Conservation (phyloP, 2,888 invertebrate species). For the Drosophila pseudotakahashii region DNA sequence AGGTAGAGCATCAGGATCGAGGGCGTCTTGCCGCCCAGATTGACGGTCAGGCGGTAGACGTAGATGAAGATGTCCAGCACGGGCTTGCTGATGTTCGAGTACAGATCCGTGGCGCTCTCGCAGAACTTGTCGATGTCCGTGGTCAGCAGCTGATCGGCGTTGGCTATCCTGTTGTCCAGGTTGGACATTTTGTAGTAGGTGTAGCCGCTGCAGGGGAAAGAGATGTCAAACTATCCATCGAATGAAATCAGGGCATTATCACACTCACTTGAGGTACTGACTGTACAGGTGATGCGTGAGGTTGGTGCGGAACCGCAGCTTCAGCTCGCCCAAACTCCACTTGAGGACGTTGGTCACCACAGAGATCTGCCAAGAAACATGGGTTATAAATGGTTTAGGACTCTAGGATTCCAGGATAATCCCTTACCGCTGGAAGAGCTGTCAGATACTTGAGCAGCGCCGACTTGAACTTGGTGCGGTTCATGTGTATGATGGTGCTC, state of each 20-base stretch:
- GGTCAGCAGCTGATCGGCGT: constrained; percentile 97
- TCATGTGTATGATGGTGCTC: constrained; percentile 96
- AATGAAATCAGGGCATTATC: not conserved
- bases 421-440: constrained; percentile 94
- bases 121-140: constrained; percentile 99
- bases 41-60: constrained; percentile 93
- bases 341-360: constrained; percentile 96
- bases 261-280: constrained; percentile 94
- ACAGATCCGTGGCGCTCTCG: constrained; percentile 96
- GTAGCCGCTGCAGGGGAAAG: constrained; percentile 86
- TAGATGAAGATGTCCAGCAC: constrained; percentile 97
- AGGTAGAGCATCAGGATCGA: constrained; percentile 94
- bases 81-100: constrained; percentile 98
- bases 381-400: no score
- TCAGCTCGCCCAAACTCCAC: constrained; percentile 97
- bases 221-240: not conserved
- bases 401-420: not conserved
- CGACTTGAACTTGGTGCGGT: constrained; percentile 90
- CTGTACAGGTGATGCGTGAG: constrained; percentile 94
- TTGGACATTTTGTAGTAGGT: constrained; percentile 99
- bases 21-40: constrained; percentile 95
- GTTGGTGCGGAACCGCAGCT: constrained; percentile 94
- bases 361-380: constrained; percentile 88
- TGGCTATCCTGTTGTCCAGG: constrained; percentile 96
- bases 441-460: constrained; percentile 91